Evolutionary conservation across 2,113 vertebrate species (phyloP).

Genomic region (Tupaia tana): DNA sequence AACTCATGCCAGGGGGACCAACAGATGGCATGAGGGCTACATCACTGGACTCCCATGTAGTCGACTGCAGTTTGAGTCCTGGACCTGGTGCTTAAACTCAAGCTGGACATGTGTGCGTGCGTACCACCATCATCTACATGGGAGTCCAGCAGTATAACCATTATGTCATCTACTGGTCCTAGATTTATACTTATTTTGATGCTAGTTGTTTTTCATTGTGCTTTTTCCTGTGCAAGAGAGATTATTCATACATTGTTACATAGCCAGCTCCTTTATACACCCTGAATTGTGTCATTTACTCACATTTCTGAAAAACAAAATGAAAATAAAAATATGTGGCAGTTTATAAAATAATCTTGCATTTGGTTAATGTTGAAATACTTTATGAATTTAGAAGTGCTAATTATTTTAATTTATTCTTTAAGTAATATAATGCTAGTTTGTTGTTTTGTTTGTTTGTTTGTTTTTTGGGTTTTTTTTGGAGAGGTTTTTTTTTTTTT

Average conservation of each 20-base stretch:
- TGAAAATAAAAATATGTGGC: constrained; percentile 28
- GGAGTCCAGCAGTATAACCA: no score
- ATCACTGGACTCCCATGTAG: no score
- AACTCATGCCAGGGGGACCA: no score
- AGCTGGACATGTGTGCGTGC: no score
- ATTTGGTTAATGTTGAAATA: constrained; percentile 33
- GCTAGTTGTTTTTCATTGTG: constrained; percentile 7
- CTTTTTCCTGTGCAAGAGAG: neutral
- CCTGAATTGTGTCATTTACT: neutral
- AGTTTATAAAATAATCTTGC: constrained; percentile 16
- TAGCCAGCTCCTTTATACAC: neutral
- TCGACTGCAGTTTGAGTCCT: no score
- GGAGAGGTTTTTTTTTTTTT: no score
- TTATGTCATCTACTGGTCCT: neutral
- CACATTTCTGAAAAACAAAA: constrained; percentile 48
- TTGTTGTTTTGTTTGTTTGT: neutral
- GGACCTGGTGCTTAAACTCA: no score
- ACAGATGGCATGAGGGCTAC: no score
- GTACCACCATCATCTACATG: no score
- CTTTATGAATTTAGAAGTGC: neutral
- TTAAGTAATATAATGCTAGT: constrained; percentile 22
- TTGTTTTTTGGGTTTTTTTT: no score
- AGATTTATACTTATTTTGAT: constrained; percentile 23
- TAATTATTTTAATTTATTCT: constrained; percentile 24
- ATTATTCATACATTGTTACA: neutral